A percentile compares a stretch with the other conserved stretches of the same genome.
Conservation (phyloP, 2,888 invertebrate genomes). For the Alcis repandata region DNA sequence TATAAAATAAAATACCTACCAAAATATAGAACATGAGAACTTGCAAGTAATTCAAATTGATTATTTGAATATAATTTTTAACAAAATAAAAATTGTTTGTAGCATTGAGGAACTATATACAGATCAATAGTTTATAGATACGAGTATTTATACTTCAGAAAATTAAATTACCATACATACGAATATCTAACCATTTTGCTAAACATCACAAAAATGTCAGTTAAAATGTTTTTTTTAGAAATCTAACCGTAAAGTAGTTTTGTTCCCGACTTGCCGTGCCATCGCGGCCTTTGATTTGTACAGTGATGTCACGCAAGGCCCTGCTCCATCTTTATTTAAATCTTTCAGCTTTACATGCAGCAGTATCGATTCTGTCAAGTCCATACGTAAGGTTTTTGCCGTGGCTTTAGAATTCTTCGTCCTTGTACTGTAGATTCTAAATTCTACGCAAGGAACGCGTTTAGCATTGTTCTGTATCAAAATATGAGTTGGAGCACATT, state of each 20-base stretch:
- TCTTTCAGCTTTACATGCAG: conserved; percentile 44
- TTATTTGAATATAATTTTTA: no score
- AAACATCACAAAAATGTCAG: not conserved
- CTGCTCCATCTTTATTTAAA: conserved; percentile 43
- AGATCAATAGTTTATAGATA: no score
- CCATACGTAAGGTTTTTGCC: not conserved
- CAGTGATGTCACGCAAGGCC: conserved; percentile 65
- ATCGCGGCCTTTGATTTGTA: conserved; percentile 68
- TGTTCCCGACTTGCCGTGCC: conserved; percentile 65
- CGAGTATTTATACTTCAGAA: no score
- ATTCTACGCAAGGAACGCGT: not conserved
- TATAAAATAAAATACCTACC: no score
- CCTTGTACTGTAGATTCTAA: not conserved
- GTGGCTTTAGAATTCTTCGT: not conserved
- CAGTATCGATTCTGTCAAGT: conserved; percentile 24
- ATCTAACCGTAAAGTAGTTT: conserved; percentile 61
- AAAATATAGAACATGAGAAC: no score
- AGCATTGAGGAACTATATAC: no score
- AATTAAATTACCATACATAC: no score
- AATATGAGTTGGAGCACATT: not conserved
- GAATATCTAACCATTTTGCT: no score
- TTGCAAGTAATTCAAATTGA: no score
- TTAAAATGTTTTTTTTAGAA: conserved; percentile 32
- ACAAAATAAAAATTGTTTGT: no score
- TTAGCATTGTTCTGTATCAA: not conserved